These are phyloP conservation scores for Amiota communis DNA, from an alignment of 2,888 invertebrate genomes.

Conservation along the genomic window DNA sequence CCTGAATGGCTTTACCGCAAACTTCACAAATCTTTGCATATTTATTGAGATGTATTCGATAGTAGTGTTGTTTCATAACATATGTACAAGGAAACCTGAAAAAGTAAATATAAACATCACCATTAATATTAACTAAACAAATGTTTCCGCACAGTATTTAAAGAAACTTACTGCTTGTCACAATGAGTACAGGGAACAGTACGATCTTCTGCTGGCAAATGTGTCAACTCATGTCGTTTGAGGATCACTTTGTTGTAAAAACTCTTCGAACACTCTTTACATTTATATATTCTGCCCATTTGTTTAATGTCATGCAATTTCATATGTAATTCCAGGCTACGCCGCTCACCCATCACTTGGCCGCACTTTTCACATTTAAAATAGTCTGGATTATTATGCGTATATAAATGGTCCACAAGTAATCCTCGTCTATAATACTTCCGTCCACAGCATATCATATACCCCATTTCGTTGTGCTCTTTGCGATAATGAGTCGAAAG, in stretches of 20 bases:
- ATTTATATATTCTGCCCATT: slow-evolving; percentile 59
- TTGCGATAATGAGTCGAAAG: slow-evolving; percentile 58
- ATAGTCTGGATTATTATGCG: slow-evolving; percentile 68
- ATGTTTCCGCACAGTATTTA: background rate
- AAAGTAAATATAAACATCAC: background rate
- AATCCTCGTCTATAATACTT: slow-evolving; percentile 66
- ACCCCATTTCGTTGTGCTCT: slow-evolving; percentile 64
- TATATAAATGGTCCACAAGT: slow-evolving; percentile 68
- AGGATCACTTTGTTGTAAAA: slow-evolving; percentile 62
- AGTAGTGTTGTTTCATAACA: slow-evolving; percentile 62
- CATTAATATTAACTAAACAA: background rate
- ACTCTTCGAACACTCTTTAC: slow-evolving; percentile 67
- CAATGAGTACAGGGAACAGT: slow-evolving; percentile 62
- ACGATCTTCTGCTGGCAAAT: slow-evolving; percentile 66
- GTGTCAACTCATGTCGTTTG: slow-evolving; percentile 64
- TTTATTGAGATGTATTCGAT: slow-evolving; percentile 64
- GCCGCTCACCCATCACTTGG: slow-evolving; percentile 61
- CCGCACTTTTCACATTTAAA: slow-evolving; percentile 67
- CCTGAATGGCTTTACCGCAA: slow-evolving; percentile 68
- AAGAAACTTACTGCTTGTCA: slow-evolving; percentile 58
- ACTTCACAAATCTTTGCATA: slow-evolving; percentile 69
- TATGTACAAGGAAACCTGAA: slow-evolving; percentile 64
- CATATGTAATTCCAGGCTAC: slow-evolving; percentile 63
- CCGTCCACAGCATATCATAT: slow-evolving; percentile 66
- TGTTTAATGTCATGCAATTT: slow-evolving; percentile 61